Evolutionary conservation across 30 jellyfish, hydroid and myxozoan genomes (phyloP).

Genomic region (Cassiopea andromeda): DNA sequence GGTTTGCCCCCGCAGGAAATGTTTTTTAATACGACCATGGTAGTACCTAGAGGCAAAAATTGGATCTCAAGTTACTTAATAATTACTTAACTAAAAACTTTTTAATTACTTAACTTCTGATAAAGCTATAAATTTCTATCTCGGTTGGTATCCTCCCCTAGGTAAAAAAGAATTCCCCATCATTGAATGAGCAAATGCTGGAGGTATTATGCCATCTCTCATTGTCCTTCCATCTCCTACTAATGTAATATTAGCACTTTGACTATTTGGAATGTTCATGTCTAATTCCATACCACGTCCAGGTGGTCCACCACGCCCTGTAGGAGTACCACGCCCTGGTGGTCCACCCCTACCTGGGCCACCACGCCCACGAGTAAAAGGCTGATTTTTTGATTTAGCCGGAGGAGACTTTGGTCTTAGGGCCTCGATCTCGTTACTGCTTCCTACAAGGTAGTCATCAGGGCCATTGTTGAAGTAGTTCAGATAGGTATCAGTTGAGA

Average conservation of each 20-base stretch:
- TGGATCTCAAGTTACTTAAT: no score
- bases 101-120: neutral
- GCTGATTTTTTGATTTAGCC: conserved; percentile 67
- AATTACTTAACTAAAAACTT: neutral
- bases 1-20: no score
- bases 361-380: conserved; percentile 76
- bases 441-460: conserved; percentile 90
- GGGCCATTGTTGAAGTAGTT: conserved; percentile 78
- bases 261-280: conserved; percentile 6
- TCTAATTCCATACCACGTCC: conserved; percentile 67
- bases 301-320: conserved; percentile 58
- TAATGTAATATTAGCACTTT: conserved; percentile 33
- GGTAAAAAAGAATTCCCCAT: conserved; percentile 41
- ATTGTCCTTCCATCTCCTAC: conserved; percentile 52
- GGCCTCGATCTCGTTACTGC: conserved; percentile 85
- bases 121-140: neutral
- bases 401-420: conserved; percentile 99
- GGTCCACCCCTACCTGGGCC: conserved; percentile 87
- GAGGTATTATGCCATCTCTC: conserved; percentile 32
- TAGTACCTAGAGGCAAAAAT: no score
- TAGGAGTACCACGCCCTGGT: conserved; percentile 41
- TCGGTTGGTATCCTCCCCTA: conserved; percentile 50
- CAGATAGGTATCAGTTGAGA: conserved; percentile 79
- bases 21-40: no score
- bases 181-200: conserved; percentile 42